Evolutionary conservation across 2,888 invertebrate species (phyloP).

Genomic region (Acanthosepion lycidas): DNA sequence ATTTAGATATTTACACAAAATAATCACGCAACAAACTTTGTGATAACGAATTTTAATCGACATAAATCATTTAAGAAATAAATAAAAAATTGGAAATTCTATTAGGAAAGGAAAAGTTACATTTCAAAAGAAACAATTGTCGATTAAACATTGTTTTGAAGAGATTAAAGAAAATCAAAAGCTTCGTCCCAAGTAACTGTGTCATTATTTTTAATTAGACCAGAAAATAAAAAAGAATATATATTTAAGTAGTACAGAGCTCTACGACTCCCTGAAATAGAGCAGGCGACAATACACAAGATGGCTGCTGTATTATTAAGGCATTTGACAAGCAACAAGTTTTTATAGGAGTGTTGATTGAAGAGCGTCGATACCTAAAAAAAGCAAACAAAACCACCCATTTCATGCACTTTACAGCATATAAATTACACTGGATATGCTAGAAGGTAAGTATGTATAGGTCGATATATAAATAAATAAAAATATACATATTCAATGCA

Average conservation of each 20-base stretch:
- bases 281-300: neutral
- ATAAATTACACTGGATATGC: neutral
- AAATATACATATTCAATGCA: neutral
- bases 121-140: neutral
- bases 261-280: neutral
- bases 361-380: neutral
- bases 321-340: constrained; percentile 33
- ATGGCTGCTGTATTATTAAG: neutral
- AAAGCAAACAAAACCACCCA: neutral
- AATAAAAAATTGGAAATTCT: neutral
- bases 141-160: neutral
- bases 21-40: neutral
- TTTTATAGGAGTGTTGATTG: constrained; percentile 17
- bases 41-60: no score
- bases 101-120: neutral
- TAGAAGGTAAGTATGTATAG: neutral
- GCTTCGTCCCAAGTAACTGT: neutral
- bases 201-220: neutral
- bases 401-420: neutral
- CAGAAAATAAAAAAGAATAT: neutral
- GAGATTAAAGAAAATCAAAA: neutral
- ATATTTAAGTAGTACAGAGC: neutral
- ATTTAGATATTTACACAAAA: neutral
- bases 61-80: neutral
- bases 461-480: neutral